Conservation (phyloP, 1,140 invertebrate genomes). For the Saccostrea echinata region DNA sequence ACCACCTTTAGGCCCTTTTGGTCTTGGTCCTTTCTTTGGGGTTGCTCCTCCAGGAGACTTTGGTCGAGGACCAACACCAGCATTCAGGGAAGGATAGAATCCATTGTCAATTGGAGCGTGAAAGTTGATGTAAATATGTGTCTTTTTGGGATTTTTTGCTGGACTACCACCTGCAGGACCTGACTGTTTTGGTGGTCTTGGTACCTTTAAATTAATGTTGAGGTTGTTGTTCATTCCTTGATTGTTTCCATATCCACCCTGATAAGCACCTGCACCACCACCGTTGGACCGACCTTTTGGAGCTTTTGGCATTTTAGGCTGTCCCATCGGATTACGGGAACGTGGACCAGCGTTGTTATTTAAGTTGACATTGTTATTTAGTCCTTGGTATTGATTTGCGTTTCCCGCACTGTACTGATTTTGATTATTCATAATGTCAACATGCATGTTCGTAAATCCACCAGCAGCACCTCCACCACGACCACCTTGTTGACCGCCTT, state of each 20-base stretch:
- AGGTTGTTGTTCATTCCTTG: conserved; percentile 31
- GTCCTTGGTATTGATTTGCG: not conserved
- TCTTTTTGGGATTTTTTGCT: conserved; percentile 10
- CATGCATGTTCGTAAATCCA: conserved; percentile 28
- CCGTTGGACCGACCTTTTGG: not conserved
- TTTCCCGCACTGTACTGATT: not conserved
- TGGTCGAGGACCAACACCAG: not conserved
- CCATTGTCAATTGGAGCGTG: conserved; percentile 16
- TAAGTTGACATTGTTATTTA: conserved; percentile 16
- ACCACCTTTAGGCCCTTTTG: not conserved
- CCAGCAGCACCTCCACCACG: not conserved
- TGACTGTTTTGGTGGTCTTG: not conserved
- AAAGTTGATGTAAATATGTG: conserved; percentile 14
- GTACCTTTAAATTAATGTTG: conserved; percentile 2
- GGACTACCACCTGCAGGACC: not conserved
- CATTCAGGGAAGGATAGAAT: conserved; percentile 2
- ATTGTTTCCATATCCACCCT: conserved; percentile 8
- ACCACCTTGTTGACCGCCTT: not conserved
- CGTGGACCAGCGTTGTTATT: conserved; percentile 14
- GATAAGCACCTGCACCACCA: conserved; percentile 15
- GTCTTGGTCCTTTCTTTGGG: conserved; percentile 1
- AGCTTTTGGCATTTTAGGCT: conserved; percentile 12
- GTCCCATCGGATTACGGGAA: not conserved
- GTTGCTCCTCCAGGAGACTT: not conserved
- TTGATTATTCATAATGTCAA: conserved; percentile 32